Conservation (phyloP, 2,888 invertebrate species). For the Ectropis crepuscularia region DNA sequence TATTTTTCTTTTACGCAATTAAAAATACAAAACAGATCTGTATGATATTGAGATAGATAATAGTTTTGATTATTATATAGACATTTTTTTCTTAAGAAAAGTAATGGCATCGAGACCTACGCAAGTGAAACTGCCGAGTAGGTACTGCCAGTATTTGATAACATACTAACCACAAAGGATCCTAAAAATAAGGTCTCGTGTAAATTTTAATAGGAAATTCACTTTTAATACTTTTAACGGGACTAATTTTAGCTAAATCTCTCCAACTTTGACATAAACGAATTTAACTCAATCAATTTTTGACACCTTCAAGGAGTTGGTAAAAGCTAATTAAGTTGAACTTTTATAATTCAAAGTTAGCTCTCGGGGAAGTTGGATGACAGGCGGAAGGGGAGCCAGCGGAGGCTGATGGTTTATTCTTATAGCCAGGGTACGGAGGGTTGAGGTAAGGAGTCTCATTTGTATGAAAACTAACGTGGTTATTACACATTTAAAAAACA, state of each 20-base stretch:
- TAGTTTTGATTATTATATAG: too few species aligned
- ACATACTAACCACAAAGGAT: too few species aligned
- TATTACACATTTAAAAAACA: too few species aligned
- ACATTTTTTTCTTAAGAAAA: too few species aligned
- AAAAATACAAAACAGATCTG: too few species aligned
- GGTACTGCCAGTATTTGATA: too few species aligned
- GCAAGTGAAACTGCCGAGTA: too few species aligned
- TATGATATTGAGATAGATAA: too few species aligned
- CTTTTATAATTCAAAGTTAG: conserved; percentile 56
- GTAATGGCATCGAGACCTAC: too few species aligned
- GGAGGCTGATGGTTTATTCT: conserved; percentile 14
- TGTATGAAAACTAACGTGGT: too few species aligned
- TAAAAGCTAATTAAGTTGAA: conserved; percentile 50
- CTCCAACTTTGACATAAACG: conserved; percentile 36
- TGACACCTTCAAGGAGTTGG: conserved; percentile 44
- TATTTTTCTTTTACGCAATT: too few species aligned
- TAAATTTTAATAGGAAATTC: conserved; percentile 10
- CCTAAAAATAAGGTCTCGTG: neutral
- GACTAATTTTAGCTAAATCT: conserved; percentile 22
- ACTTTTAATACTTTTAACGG: conserved; percentile 4
- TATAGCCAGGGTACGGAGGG: neutral
- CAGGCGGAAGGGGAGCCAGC: conserved; percentile 26
- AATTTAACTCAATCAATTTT: conserved; percentile 43
- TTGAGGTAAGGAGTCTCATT: too few species aligned
- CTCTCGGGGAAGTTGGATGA: conserved; percentile 37